These are phyloP conservation scores for Carterocephalus palaemon DNA, from an alignment of 2,888 invertebrate genomes.

Conservation along the genomic window DNA sequence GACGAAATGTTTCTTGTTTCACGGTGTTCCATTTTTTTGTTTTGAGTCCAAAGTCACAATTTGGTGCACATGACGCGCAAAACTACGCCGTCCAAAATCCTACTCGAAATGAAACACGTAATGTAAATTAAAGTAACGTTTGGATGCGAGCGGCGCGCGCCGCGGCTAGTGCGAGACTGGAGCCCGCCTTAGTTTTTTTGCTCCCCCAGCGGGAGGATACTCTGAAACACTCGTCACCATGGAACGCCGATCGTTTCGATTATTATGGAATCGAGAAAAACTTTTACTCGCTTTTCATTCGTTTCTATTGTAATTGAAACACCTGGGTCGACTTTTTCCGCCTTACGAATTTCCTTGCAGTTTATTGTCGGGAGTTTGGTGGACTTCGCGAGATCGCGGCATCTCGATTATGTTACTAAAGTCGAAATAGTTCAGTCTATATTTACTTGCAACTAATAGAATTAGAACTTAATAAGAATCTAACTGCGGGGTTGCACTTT, in stretches of 20 bases:
- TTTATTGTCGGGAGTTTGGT: not conserved
- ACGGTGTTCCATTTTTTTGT: conserved; percentile 58
- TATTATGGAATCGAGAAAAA: conserved; percentile 33
- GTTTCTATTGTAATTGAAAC: conserved; percentile 19
- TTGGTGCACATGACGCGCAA: conserved; percentile 66
- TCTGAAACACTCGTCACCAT: conserved; percentile 50
- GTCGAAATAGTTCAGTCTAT: no score
- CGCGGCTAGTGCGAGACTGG: conserved; percentile 67
- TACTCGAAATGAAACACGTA: conserved; percentile 79
- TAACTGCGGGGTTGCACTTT: no score
- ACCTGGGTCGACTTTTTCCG: conserved; percentile 8
- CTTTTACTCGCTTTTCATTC: conserved; percentile 25
- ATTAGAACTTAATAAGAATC: no score
- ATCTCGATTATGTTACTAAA: no score
- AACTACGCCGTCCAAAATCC: conserved; percentile 72
- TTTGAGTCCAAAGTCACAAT: conserved; percentile 71
- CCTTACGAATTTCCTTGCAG: conserved; percentile 2
- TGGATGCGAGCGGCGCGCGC: conserved; percentile 72
- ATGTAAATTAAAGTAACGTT: conserved; percentile 70
- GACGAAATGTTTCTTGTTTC: conserved; percentile 46
- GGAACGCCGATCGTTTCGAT: conserved; percentile 33
- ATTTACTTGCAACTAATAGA: no score
- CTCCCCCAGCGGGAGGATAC: conserved; percentile 63
- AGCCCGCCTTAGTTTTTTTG: conserved; percentile 57
- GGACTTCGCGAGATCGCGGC: not conserved